Percentiles rank a stretch among this genome's conserved stretches.
Evolutionary conservation across 2,888 invertebrate species (phyloP).

Genomic region (Stenolophus ochropezus): DNA sequence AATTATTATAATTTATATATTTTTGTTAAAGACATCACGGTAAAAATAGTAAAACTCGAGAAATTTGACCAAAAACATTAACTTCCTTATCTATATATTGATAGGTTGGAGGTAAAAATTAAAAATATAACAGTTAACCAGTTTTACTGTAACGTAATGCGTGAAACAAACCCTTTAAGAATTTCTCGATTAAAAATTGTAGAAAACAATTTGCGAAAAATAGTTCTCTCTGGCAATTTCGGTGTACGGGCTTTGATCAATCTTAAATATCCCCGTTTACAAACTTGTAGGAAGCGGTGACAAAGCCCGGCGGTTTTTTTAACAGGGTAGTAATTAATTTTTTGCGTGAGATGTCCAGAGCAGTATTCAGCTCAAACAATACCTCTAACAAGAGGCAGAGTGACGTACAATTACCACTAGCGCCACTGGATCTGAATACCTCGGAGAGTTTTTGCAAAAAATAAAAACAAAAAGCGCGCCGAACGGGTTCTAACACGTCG

Average conservation of each 20-base stretch:
- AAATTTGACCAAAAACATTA: too few species aligned
- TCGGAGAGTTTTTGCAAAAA: slow-evolving; percentile 28
- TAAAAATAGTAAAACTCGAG: too few species aligned
- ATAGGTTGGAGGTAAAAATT: too few species aligned
- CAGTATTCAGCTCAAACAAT: slow-evolving; percentile 36
- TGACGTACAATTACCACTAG: slow-evolving; percentile 43
- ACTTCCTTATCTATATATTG: too few species aligned
- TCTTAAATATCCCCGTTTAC: not conserved
- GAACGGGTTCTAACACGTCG: slow-evolving; percentile 13
- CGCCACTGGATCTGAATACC: slow-evolving; percentile 18
- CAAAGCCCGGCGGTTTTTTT: not conserved
- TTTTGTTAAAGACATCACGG: too few species aligned
- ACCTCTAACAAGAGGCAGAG: slow-evolving; percentile 29
- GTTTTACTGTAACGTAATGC: too few species aligned
- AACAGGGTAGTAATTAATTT: slow-evolving; percentile 36
- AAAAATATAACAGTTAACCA: too few species aligned
- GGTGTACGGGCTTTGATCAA: not conserved
- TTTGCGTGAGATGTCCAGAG: slow-evolving; percentile 16
- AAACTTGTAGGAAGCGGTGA: not conserved
- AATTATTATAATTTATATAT: too few species aligned
- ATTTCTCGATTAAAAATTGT: too few species aligned
- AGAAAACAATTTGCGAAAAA: not conserved
- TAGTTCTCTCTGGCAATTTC: not conserved
- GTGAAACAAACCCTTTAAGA: too few species aligned
- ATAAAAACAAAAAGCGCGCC: slow-evolving; percentile 6